These are phyloP conservation scores for Liasis olivaceus DNA, from an alignment of 2,797 vertebrate genomes.

Conservation along the genomic window DNA sequence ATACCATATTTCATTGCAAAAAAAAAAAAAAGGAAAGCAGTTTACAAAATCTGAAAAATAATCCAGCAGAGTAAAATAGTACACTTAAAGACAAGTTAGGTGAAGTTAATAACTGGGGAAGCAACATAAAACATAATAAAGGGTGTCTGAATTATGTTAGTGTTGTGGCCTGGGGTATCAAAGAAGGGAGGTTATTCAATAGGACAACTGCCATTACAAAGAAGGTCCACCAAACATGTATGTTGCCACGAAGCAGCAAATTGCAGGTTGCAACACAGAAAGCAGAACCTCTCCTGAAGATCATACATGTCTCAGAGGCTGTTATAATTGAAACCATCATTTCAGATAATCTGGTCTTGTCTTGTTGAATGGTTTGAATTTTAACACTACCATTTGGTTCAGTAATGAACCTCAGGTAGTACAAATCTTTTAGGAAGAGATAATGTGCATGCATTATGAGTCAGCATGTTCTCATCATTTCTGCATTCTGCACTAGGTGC, in stretches of 20 bases:
- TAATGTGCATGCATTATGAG: background rate
- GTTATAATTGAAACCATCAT: background rate
- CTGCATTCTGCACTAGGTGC: background rate
- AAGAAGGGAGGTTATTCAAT: too few species aligned
- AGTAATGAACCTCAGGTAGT: background rate
- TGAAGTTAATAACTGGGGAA: background rate
- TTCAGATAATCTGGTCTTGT: background rate
- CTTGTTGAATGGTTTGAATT: background rate
- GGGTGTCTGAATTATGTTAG: background rate
- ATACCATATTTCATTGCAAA: background rate
- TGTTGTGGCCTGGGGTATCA: background rate
- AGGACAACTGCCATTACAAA: too few species aligned
- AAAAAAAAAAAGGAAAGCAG: background rate
- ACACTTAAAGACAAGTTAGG: background rate
- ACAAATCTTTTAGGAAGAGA: background rate
- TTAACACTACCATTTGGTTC: background rate
- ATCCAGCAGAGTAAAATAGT: background rate
- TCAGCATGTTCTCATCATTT: background rate
- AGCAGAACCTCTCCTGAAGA: background rate
- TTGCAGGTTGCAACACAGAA: background rate
- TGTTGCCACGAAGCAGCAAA: background rate
- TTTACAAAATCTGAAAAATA: background rate
- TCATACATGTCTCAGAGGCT: background rate
- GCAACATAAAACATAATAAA: background rate
- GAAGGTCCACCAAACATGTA: background rate